A percentile compares a stretch with the other conserved stretches of the same genome.
Conservation (phyloP, 2,888 invertebrate species). For the Germaria angustata region DNA sequence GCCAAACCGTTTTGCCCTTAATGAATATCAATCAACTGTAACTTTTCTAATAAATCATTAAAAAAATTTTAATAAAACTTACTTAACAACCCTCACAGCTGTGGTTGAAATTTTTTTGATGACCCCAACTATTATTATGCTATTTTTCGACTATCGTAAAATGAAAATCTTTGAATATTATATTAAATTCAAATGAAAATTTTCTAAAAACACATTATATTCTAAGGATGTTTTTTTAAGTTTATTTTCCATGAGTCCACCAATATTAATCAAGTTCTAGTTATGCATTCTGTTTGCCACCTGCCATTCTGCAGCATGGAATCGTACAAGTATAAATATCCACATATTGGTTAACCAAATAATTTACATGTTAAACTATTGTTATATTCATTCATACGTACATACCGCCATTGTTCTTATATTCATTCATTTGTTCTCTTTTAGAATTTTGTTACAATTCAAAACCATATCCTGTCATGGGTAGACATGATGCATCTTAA, state of each 20-base stretch:
- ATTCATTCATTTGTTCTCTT: slow-evolving; percentile 1
- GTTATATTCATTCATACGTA: slow-evolving; percentile 18
- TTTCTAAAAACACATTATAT: neutral
- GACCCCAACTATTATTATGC: too few relatives aligned
- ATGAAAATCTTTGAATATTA: too few relatives aligned
- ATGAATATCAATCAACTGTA: too few relatives aligned
- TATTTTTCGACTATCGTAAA: too few relatives aligned
- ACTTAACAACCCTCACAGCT: too few relatives aligned
- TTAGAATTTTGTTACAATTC: slow-evolving; percentile 15
- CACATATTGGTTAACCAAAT: slow-evolving; percentile 54
- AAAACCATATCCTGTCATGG: slow-evolving; percentile 31
- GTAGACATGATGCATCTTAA: slow-evolving; percentile 40
- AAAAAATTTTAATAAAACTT: too few relatives aligned
- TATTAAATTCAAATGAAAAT: too few relatives aligned
- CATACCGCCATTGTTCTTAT: neutral
- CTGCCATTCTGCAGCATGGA: neutral
- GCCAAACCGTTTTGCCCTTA: too few relatives aligned
- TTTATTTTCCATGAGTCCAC: neutral
- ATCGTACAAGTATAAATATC: slow-evolving; percentile 15
- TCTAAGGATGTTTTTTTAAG: neutral
- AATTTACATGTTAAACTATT: slow-evolving; percentile 49
- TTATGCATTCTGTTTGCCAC: neutral
- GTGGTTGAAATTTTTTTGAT: too few relatives aligned
- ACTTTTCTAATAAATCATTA: too few relatives aligned
- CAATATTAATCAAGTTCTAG: slow-evolving; percentile 24